Base-by-base conservation (phyloP, 2,888 invertebrate species). In the Julus scanicus region DNA sequence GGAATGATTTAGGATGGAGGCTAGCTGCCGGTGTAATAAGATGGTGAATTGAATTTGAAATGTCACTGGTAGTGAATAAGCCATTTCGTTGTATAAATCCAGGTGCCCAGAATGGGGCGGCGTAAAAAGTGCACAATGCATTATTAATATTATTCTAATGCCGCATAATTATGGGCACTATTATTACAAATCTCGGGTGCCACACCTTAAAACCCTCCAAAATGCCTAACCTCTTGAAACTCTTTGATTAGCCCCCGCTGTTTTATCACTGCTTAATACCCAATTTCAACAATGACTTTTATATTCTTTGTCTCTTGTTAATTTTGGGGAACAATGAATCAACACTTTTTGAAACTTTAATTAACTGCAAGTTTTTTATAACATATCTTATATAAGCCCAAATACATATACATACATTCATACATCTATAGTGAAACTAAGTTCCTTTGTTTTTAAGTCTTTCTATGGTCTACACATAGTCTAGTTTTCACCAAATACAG, bases 171-270 rank as follows among this genome's bases (percentile, higher is more conserved):
- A 80, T 80, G 80, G 80, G 13, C 80, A 37, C 80, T 80, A 80
- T 80, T 80, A 80, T 80, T 80, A 80, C 80, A 80, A 80, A 80
- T 80, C 80, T 80, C 80, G 80, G 80, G 80, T 37, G 80, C 80
- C 80, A 80, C 80, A 37, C 80, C 80, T 80, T 80, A 80, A 80
- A 80, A 29, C 80, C 37, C 80, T 80, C 80, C 37, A 37, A 71
- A 80, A 29, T 37, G 80, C 80, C 80, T 80, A 80, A 80, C 80
- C 80, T 80, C 80, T 80, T 80, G 80, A 80, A 80, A 80, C 80
- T 80, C 80, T 80, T 80, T 80, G 80, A 80, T 80, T 80, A 80
- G 80, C 80, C 80, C 80, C 80, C 80, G 80, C 80, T 80, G 80
- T 80, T 80, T 80, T 80, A 80, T 80, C 80, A 80, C 80, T 80